A percentile compares a stretch with the other conserved stretches of the same genome.
Conservation (phyloP, 2,113 vertebrate genomes). For the Pteropus alecto region DNA sequence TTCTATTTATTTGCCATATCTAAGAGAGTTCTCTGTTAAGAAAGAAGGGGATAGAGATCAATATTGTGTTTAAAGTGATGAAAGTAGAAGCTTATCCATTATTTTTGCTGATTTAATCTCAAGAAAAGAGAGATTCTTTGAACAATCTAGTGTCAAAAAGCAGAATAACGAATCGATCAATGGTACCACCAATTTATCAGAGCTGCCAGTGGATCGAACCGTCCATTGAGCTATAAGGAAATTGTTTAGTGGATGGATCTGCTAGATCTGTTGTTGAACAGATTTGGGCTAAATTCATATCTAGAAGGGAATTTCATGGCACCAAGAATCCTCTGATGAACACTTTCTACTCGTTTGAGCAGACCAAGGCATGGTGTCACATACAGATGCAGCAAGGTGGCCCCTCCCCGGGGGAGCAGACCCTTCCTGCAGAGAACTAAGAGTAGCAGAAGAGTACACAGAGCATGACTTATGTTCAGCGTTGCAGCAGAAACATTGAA, state of each 20-base stretch:
- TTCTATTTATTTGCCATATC: slow-evolving; percentile 33
- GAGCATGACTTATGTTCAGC: neutral
- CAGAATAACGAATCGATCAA: slow-evolving; percentile 10
- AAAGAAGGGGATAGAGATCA: slow-evolving; percentile 3
- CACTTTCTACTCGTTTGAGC: slow-evolving; percentile 47
- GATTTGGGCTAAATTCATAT: neutral
- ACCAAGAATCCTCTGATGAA: slow-evolving; percentile 38
- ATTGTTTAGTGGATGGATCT: neutral
- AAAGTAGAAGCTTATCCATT: slow-evolving; percentile 83
- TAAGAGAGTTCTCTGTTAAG: slow-evolving; percentile 42
- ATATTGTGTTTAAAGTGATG: slow-evolving; percentile 57
- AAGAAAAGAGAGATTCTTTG: slow-evolving; percentile 44
- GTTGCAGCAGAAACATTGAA: neutral
- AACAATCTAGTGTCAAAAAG: slow-evolving; percentile 39
- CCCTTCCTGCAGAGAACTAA: slow-evolving; percentile 87
- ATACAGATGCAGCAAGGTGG: slow-evolving; percentile 91
- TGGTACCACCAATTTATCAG: slow-evolving; percentile 40
- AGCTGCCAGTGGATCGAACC: neutral
- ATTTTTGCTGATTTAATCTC: slow-evolving; percentile 86
- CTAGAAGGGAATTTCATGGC: neutral
- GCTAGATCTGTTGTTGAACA: neutral
- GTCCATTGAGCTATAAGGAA: neutral
- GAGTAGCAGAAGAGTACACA: slow-evolving; percentile 6
- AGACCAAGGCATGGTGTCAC: slow-evolving; percentile 84
- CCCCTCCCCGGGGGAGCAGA: slow-evolving; percentile 87